Base-by-base conservation (phyloP, 2,113 vertebrate species). In the Gnathonemus echidnorhynchus region DNA sequence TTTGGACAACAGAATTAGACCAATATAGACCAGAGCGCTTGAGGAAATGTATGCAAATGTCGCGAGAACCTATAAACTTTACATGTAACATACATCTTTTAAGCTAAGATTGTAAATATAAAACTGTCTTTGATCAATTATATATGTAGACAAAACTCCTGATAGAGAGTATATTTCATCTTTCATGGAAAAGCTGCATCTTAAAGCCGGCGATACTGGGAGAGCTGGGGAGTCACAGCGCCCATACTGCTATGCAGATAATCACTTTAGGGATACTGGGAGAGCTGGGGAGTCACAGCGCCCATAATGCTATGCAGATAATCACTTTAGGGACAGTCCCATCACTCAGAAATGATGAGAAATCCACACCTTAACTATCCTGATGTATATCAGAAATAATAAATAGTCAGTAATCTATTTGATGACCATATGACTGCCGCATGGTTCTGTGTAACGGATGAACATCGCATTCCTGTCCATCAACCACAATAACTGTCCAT, bases 341-440 rank as follows among this genome's bases (percentile, higher is more conserved):
- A 45, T 88, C 86, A 88, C 86, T 58, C 31, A 21, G 6, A 27
- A 58, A 52, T 83, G 88, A 91, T 56, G 66, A 87, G 31, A 91
- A 86, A 58, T 50, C 90, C 45, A 42, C 56, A 90, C 90, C 91
- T 92, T 92, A 90, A 92, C 91, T 91, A 91, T 92, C 91, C 35
- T 11, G 21, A 8, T 89, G 86, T 24, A 21, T 39, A 86, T 87
- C 74, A 77, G 35, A 84, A 89, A 91, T 87, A 83, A 91, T 91
- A 90, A 92, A 91, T 92, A 58, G 74, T 46, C 85, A 49, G 88
- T 91, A 88, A 90, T 93, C 89, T 90, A 87, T 87, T 90, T 49
- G 45, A 46, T 83, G 89, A 90, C 91, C 89, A 80, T 93, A 45
- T 87, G 88, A 87, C 88, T 89, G 88, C 17, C 50, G 70, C 80